phyloP scores from a whole-genome alignment of 2,888 invertebrate species.

The Watsonalla binaria region DNA sequence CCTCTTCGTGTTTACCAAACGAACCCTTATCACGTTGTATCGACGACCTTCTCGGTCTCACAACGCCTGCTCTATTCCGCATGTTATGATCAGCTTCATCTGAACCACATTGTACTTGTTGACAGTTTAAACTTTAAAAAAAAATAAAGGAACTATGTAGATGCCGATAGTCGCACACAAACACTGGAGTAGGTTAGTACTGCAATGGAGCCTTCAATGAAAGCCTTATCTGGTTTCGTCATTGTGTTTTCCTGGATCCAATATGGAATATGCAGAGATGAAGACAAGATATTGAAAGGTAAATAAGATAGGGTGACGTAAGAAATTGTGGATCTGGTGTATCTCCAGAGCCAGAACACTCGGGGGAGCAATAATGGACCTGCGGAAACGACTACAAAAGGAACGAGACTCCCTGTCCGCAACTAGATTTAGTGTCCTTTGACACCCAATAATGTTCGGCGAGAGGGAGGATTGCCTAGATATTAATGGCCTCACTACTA shows the following conservation, averaged over 20 bases:
- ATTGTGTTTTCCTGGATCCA: slow-evolving; percentile 27
- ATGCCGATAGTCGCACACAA: slow-evolving; percentile 24
- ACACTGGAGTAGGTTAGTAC: slow-evolving; percentile 28
- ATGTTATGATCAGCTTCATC: not conserved
- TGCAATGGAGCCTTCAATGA: slow-evolving; percentile 27
- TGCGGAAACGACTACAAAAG: slow-evolving; percentile 60
- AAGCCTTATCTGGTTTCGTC: slow-evolving; percentile 23
- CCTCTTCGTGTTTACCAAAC: slow-evolving; percentile 64
- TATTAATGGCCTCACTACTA: slow-evolving; percentile 12
- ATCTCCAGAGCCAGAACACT: slow-evolving; percentile 32
- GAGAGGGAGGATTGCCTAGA: slow-evolving; percentile 24
- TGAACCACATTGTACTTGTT: not conserved
- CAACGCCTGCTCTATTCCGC: slow-evolving; percentile 2
- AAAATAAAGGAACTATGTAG: slow-evolving; percentile 22
- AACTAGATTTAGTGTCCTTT: slow-evolving; percentile 59
- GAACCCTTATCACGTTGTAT: slow-evolving; percentile 43
- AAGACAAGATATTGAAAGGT: slow-evolving; percentile 72
- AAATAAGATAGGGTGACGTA: slow-evolving; percentile 8
- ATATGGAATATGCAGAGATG: slow-evolving; percentile 48
- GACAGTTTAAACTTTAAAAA: not conserved
- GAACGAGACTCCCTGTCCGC: slow-evolving; percentile 51
- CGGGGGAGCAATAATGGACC: slow-evolving; percentile 59
- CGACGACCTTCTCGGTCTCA: slow-evolving; percentile 36
- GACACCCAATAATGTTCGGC: slow-evolving; percentile 46
- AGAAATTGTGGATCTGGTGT: slow-evolving; percentile 43